Base-by-base conservation (phyloP, 2,113 vertebrate species). In the Castor canadensis region DNA sequence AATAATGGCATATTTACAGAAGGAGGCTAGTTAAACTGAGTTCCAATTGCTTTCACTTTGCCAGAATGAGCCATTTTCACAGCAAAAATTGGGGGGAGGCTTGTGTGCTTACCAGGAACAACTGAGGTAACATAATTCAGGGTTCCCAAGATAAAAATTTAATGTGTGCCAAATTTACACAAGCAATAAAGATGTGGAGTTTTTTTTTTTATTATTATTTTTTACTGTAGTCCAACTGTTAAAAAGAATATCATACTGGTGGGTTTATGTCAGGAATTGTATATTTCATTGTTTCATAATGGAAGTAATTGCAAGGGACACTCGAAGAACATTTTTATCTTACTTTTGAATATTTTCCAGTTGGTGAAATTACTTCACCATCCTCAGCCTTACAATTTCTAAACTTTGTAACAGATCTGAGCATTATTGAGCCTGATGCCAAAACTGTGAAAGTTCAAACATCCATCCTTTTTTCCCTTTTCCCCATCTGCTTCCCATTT, bases 21-120 rank as follows among this genome's bases (percentile, higher is more conserved):
- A 98, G 97, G 98, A 97, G 97, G 98, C 98, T 98, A 98, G 99
- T 98, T 99, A 98, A 98, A 98, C 97, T 93, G 97, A 97, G 93
- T 96, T 98, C 98, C 98, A 98, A 97, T 99, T 98, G 98, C 97
- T 98, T 98, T 98, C 97, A 76, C 97, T 98, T 99, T 98, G 98
- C 98, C 98, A 98, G 98, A 98, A 98, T 98, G 98, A 98, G 98
- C 96, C 97, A 97, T 98, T 99, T 99, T 98, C 98, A 98, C 97
- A 97, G 97, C 96, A 98, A 98, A 98, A 97, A 98, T 91, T 95
- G 97, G 94, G 96, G 76, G 93, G 95, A 98, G 97, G 95, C 97
- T 97, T 96, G 88, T 93, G 47, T 97, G 96, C 97, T 98, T 97
- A 96, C 97, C 89, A 95, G 93, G 97, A 98, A 98, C 95, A 98